Base-by-base conservation (phyloP, 2,888 invertebrate species). In the Pasiphila rectangulata region DNA sequence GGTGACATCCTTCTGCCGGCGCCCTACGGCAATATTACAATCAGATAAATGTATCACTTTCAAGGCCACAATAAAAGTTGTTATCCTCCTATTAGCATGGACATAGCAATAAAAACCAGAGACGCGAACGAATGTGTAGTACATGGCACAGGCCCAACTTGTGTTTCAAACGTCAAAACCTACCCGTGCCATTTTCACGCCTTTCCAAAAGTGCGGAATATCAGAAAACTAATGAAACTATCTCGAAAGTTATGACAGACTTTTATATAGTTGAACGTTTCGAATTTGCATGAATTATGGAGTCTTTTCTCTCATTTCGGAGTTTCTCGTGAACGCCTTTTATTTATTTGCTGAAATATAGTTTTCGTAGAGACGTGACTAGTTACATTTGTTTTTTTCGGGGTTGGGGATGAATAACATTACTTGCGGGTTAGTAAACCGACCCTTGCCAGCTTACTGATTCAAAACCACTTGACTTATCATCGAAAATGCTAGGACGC, bases 261-360 rank as follows among this genome's bases (percentile, higher is more conserved):
- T 63, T 67, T 68, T 72, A 65, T 64, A 62, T 61, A 69, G 27
- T 38, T 27, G 40, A 21, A 44, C 30, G 19, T 67, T 59, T 56
- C 52, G 63, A 65, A 72, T 76, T 75, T 74, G 69, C 73, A 73
- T 75, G 72, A 78, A 71, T 74, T 77, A 76, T 75, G 56, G 61
- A 58, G 54, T 52, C 59, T 61, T 64, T 71, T 70, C 61, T 70
- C 57, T 64, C 64, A 62, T 61, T 58, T 57, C 59, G 49, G 51
- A 47, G 64, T 69, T 71, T 60, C 73, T 69, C 45, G 56, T 40
- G 39, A 51, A 51, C 54, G 55, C 54, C 52, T 58, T 59, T 59
- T 64, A 32, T 70, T 65, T 67, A 68, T 67, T 63, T 38, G 38
- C 10, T 27, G 13, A 34, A 27, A 34, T 38, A 9, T 29, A 38